Percentiles rank a stretch among this genome's conserved stretches.
phyloP scores from a whole-genome alignment of 2,797 vertebrate genomes.

The Sarcoramphus papa region DNA sequence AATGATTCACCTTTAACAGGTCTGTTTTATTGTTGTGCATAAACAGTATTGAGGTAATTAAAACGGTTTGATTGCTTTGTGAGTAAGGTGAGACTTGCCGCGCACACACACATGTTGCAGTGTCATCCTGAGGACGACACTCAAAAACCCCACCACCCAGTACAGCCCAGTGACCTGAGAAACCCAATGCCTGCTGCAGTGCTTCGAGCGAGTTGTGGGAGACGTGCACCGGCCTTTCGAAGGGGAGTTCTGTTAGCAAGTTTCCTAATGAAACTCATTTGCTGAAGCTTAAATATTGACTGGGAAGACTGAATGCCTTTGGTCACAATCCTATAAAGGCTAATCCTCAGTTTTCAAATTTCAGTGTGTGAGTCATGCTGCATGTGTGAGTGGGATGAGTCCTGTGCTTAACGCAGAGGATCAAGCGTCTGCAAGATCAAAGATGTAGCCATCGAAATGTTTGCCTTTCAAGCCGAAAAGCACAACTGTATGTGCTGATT shows the following conservation, averaged over 20 bases:
- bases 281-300: neutral
- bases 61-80: neutral
- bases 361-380: neutral
- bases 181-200: neutral
- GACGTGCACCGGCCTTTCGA: accelerated
- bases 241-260: neutral
- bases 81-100: neutral
- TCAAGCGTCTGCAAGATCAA: neutral
- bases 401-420: neutral
- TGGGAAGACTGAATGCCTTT: neutral
- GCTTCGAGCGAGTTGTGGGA: accelerated
- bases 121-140: neutral
- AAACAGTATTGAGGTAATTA: conserved; percentile 12
- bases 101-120: accelerated
- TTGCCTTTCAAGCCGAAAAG: neutral
- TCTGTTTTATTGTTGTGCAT: neutral
- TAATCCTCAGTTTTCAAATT: neutral
- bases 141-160: no score
- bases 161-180: neutral
- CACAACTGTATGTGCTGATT: neutral
- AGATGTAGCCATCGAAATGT: neutral
- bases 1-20: neutral
- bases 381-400: neutral
- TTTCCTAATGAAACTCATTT: neutral
- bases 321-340: neutral